phyloP scores from a whole-genome alignment of 2,888 invertebrate species.

The Lobophora halterata region DNA sequence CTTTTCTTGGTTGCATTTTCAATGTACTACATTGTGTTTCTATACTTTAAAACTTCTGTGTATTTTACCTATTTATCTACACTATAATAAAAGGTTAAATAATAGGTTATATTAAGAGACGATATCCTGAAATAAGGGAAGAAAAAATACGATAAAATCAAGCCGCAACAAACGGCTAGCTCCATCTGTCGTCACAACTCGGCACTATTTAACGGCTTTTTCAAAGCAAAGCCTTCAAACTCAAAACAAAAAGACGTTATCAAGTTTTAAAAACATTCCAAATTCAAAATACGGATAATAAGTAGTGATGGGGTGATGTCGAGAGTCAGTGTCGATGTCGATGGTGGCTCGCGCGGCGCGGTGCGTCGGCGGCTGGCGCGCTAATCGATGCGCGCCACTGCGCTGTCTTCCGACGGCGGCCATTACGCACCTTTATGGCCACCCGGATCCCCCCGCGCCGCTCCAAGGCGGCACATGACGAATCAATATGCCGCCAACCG shows the following conservation, averaged over 20 bases:
- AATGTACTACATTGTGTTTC: too few relatives aligned
- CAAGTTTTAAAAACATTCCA: not conserved
- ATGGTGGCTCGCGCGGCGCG: constrained; percentile 40
- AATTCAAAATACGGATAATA: constrained; percentile 10
- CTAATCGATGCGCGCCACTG: constrained; percentile 87
- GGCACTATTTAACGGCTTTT: constrained; percentile 22
- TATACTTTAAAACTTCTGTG: too few relatives aligned
- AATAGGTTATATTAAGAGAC: too few relatives aligned
- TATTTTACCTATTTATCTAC: too few relatives aligned
- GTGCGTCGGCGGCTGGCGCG: constrained; percentile 76
- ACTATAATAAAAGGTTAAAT: too few relatives aligned
- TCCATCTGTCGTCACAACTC: constrained; percentile 39
- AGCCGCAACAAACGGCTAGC: too few relatives aligned
- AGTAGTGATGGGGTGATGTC: constrained; percentile 30
- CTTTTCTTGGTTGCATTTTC: too few relatives aligned
- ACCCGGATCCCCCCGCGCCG: constrained; percentile 61
- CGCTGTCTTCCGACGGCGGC: constrained; percentile 85
- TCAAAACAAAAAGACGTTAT: not conserved
- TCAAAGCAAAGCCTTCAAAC: constrained; percentile 2
- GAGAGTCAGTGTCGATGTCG: constrained; percentile 15
- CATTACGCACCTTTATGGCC: constrained; percentile 90
- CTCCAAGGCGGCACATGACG: constrained; percentile 79
- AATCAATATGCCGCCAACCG: constrained; percentile 81
- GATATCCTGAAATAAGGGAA: too few relatives aligned
- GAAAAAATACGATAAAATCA: too few relatives aligned